Percentiles rank a stretch among this genome's conserved stretches.
phyloP scores from a whole-genome alignment of 2,888 invertebrate genomes.

The Caenorhabditis drosophilae region DNA sequence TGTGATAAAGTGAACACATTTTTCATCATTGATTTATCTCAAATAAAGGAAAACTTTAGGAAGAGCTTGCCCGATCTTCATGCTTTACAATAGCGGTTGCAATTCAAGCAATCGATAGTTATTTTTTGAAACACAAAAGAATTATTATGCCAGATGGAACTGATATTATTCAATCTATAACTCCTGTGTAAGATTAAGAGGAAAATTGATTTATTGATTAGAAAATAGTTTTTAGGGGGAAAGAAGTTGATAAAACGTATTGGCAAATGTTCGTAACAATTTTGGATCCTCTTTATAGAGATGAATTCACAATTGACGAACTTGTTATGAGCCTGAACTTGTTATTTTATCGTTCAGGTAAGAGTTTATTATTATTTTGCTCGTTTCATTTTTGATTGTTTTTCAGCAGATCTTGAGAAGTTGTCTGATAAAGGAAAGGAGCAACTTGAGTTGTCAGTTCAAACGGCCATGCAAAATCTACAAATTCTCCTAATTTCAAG shows the following conservation, averaged over 20 bases:
- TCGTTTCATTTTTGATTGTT: background rate
- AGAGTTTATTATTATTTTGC: background rate
- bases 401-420: conserved; percentile 15
- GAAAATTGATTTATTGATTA: background rate
- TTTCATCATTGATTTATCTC: too few species aligned
- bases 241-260: too few species aligned
- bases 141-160: conserved; percentile 34
- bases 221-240: conserved; percentile 1
- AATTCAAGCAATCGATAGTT: conserved; percentile 33
- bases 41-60: too few species aligned
- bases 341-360: conserved; percentile 27
- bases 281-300: conserved; percentile 27
- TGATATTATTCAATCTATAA: conserved; percentile 14
- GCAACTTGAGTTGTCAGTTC: conserved; percentile 9
- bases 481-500: conserved; percentile 11
- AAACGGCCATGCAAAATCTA: conserved; percentile 17
- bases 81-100: conserved; percentile 27
- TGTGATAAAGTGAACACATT: conserved; percentile 17
- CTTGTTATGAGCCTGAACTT: conserved; percentile 22
- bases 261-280: conserved; percentile 29
- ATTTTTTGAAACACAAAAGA: conserved; percentile 12
- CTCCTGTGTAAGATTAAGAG: conserved; percentile 5
- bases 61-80: conserved; percentile 22
- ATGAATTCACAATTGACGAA: conserved; percentile 30
- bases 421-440: conserved; percentile 7